These are phyloP conservation scores for Synaphobranchus kaupii DNA, from an alignment of 2,797 vertebrate species.

Conservation along the genomic window DNA sequence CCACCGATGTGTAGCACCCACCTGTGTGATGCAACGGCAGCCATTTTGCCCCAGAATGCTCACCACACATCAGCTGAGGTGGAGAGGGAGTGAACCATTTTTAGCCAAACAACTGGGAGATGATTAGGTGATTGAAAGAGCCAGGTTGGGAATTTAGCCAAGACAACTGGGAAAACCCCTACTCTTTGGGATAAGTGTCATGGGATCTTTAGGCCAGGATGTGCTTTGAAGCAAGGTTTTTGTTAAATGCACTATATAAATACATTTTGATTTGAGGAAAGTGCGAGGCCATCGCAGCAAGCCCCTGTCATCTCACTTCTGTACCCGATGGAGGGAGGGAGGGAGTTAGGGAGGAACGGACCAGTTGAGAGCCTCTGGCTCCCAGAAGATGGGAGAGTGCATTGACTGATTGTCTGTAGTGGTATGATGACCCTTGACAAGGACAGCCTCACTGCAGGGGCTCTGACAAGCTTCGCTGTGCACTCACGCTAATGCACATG, in stretches of 20 bases:
- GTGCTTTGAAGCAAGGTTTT: too few relatives aligned
- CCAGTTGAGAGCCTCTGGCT: constrained; percentile 49
- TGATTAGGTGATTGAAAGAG: too few relatives aligned
- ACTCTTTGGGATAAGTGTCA: too few relatives aligned
- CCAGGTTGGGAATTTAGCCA: too few relatives aligned
- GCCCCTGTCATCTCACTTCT: constrained; percentile 46
- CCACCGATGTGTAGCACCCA: too few relatives aligned
- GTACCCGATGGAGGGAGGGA: constrained; percentile 44
- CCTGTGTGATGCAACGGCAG: too few relatives aligned
- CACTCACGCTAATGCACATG: background rate
- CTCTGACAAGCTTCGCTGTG: constrained; percentile 51
- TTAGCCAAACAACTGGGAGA: too few relatives aligned
- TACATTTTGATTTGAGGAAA: background rate
- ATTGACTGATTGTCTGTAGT: constrained; percentile 69
- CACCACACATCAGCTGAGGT: too few relatives aligned
- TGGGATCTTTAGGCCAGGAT: too few relatives aligned
- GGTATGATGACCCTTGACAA: constrained; percentile 60
- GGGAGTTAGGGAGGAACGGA: constrained; percentile 31
- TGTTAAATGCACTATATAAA: background rate
- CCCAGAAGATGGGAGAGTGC: constrained; percentile 50
- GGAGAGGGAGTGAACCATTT: too few relatives aligned
- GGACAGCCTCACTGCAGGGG: constrained; percentile 48
- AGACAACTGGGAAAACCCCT: too few relatives aligned
- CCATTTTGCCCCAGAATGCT: too few relatives aligned
- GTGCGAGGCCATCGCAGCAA: background rate